Evolutionary conservation across 2,888 invertebrate genomes (phyloP), one percentile per base, ranked within the genome.

Genomic region (Lasioglossum morio): DNA sequence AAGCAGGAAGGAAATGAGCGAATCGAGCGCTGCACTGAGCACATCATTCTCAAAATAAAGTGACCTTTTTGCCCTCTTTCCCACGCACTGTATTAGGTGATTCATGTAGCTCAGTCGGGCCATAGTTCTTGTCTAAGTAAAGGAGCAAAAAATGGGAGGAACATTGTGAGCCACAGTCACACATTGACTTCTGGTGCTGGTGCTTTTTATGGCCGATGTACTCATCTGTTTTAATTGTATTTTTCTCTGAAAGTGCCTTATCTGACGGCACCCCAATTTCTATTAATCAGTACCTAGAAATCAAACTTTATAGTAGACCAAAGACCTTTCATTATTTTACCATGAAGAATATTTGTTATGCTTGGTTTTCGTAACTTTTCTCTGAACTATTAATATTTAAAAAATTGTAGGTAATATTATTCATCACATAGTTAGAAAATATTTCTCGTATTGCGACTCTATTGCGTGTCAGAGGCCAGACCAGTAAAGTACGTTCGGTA

Each of bases 61-160:
- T 30, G 30, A 27, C 72, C 16, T 19, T 79, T 63, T 79, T 60
- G 37, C 79, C 72, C 37, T 34, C 76, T 79, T 85, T 85, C 85
- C 85, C 85, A 85, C 85, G 85, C 30, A 60, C 73, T 16, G 79
- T 73, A 60, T 48, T 57, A 46, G 83, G 23, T 85, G 85, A 85
- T 85, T 85, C 85, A 85, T 84, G 57, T 30, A 66, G 57, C 46
- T 34, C 57, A 72, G 79, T 76, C 83, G 77, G 40, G 43, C 46
- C 69, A 37, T 48, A 70, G 82, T 40, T 78, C 60, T 53, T 40
- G 70, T 73, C 74, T 53, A 30, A 75, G 74, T 70, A n/a, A 34
- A 34, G 34, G 14, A 46, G 27, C 30, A 53, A 74, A 72, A 84
- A 84, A 81, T 30, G n/a, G 30, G 73, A 77, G 73, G 40, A 77